Evolutionary conservation across 2,797 vertebrate species (phyloP).

Genomic region (Astyanax mexicanus): DNA sequence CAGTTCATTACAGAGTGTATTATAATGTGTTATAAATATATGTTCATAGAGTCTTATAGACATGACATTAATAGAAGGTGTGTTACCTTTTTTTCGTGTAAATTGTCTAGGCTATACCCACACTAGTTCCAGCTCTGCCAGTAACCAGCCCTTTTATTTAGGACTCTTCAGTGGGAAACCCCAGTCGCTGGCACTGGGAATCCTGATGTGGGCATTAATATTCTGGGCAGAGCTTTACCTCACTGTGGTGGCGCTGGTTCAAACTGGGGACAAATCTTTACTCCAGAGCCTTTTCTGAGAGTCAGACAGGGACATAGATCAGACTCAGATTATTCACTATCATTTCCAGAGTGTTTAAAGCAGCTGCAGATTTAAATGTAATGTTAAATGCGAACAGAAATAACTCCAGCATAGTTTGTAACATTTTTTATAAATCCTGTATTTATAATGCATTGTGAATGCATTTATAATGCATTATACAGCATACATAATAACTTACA

Average conservation of each 20-base stretch:
- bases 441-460: no score
- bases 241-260: constrained; percentile 9
- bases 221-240: constrained; percentile 14
- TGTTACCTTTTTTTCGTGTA: no score
- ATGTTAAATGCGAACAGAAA: no score
- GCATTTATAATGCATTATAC: no score
- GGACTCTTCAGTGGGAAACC: background rate
- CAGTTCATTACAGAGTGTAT: no score
- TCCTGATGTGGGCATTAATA: constrained; percentile 46
- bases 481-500: no score
- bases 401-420: no score
- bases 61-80: no score
- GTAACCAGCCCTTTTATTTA: constrained; percentile 4
- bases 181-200: background rate
- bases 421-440: no score
- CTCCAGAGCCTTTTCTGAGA: background rate
- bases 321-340: background rate
- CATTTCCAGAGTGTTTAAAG: background rate
- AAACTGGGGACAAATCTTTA: background rate
- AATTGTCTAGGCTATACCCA: background rate
- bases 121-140: background rate
- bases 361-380: background rate
- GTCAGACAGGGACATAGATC: background rate
- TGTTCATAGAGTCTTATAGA: no score
- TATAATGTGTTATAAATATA: no score